Evolutionary conservation across 2,797 vertebrate genomes (phyloP).

Genomic region (Xerus rutilus): DNA sequence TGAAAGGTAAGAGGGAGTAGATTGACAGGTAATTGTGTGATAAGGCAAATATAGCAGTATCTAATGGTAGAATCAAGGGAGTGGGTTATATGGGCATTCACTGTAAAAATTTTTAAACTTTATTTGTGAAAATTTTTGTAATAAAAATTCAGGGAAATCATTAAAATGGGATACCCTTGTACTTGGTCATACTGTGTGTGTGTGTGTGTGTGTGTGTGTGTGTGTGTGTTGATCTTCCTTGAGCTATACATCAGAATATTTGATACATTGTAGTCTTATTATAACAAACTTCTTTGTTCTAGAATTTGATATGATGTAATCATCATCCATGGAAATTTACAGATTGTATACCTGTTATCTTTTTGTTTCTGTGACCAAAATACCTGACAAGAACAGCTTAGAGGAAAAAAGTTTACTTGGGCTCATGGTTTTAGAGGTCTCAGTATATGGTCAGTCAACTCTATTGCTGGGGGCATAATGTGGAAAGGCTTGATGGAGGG

Average conservation of each 20-base stretch:
- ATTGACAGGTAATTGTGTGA: neutral
- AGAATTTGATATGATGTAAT: neutral
- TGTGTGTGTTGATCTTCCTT: conserved; percentile 24
- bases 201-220: neutral
- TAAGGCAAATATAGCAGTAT: neutral
- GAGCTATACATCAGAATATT: neutral
- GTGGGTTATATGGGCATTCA: neutral
- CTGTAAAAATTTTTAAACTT: neutral
- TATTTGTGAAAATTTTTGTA: conserved; percentile 22
- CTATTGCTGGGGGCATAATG: too few species aligned
- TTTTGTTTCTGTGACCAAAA: too few species aligned
- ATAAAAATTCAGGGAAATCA: conserved; percentile 11
- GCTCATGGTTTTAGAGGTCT: too few species aligned
- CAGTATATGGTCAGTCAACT: too few species aligned
- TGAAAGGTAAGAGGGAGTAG: neutral
- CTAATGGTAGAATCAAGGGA: neutral
- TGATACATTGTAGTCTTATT: neutral
- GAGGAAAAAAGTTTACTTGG: too few species aligned
- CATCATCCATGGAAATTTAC: neutral
- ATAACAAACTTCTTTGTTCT: conserved; percentile 14
- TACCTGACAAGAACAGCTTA: too few species aligned
- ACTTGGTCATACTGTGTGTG: neutral
- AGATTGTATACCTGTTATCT: neutral
- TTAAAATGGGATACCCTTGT: neutral
- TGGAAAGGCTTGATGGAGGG: too few species aligned